Conservation (phyloP, 2,888 invertebrate genomes). For the Chorisops tibialis region DNA sequence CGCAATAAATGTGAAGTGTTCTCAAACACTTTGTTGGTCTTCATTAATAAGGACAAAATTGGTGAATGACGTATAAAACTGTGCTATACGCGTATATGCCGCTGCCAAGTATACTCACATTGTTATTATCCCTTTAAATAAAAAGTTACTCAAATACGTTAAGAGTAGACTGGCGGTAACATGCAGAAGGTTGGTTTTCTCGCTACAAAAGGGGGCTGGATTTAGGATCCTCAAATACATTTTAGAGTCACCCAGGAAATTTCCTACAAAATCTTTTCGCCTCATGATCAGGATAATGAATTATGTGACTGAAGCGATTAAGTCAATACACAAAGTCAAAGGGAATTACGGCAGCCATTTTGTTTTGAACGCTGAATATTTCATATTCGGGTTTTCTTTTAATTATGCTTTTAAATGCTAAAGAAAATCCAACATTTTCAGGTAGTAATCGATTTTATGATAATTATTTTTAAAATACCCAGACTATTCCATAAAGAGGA, state of each 20-base stretch:
- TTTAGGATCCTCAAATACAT: neutral
- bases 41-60: constrained; percentile 26
- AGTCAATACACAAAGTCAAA: constrained; percentile 15
- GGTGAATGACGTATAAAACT: constrained; percentile 12
- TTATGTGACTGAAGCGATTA: constrained; percentile 9
- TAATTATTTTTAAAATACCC: too few species aligned
- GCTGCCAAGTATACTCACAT: neutral
- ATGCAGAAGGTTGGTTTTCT: neutral
- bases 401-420: too few species aligned
- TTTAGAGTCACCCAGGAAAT: too few species aligned
- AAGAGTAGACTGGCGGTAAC: neutral
- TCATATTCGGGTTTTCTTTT: too few species aligned
- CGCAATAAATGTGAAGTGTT: constrained; percentile 47
- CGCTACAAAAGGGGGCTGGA: constrained; percentile 10
- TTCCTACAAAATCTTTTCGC: too few species aligned
- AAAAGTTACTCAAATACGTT: constrained; percentile 20
- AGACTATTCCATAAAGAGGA: too few species aligned
- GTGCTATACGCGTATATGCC: neutral
- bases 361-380: too few species aligned
- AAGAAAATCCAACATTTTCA: too few species aligned
- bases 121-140: constrained; percentile 14
- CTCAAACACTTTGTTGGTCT: constrained; percentile 45
- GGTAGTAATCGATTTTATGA: too few species aligned
- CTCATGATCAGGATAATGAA: neutral
- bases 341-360: too few species aligned